phyloP scores from a whole-genome alignment of 1,140 invertebrate species.

The Drosophila nasuta region DNA sequence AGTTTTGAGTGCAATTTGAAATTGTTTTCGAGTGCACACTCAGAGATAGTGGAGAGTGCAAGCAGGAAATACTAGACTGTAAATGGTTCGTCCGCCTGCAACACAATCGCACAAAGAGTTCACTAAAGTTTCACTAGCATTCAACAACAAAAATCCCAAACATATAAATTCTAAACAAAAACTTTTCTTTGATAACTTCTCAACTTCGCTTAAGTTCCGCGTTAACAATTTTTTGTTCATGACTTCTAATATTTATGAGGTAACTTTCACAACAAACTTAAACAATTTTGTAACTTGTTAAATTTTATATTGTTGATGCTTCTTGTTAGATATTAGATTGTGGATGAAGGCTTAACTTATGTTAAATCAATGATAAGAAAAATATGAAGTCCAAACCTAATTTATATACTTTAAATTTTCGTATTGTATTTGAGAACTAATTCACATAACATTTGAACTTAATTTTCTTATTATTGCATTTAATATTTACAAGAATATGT shows the following conservation, averaged over 20 bases:
- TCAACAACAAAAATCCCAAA: conserved; percentile 14
- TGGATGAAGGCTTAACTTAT: not conserved
- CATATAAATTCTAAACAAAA: conserved; percentile 35
- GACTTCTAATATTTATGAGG: not conserved
- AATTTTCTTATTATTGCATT: too few species aligned
- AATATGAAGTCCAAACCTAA: not conserved
- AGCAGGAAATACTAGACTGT: conserved; percentile 5
- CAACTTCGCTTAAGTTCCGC: not conserved
- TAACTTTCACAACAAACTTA: conserved; percentile 2
- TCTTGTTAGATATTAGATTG: not conserved
- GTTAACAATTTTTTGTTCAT: not conserved
- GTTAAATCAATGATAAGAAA: not conserved
- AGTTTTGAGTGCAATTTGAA: conserved; percentile 58
- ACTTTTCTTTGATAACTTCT: conserved; percentile 10
- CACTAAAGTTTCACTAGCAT: conserved; percentile 5
- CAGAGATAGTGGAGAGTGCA: conserved; percentile 15
- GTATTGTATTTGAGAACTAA: too few species aligned
- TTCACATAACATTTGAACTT: too few species aligned
- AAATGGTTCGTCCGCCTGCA: not conserved
- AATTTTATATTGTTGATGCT: not conserved
- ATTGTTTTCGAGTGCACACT: conserved; percentile 57
- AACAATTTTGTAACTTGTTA: not conserved
- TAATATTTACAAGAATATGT: too few species aligned
- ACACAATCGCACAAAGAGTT: conserved; percentile 6
- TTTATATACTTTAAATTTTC: too few species aligned